phyloP scores from a whole-genome alignment of 1,140 invertebrate species.

The Drosophila dunni region DNA sequence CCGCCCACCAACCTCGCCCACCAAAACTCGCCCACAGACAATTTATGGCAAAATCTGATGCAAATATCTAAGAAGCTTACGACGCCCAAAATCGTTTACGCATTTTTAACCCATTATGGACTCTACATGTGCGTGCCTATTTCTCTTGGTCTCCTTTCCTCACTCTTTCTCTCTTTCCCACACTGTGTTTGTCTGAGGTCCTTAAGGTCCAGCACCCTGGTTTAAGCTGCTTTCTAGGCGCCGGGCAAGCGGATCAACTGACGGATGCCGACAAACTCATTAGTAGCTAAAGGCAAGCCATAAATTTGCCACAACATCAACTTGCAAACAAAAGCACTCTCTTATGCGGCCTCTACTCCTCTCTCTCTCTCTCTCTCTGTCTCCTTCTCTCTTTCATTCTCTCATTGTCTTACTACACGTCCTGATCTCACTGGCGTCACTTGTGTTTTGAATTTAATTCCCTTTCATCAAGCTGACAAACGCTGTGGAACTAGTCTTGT shows the following conservation, averaged over 20 bases:
- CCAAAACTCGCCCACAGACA: constrained; percentile 33
- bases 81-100: constrained; percentile 76
- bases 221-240: constrained; percentile 32
- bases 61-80: constrained; percentile 79
- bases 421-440: constrained; percentile 7
- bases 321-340: constrained; percentile 41
- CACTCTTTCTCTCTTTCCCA: background rate
- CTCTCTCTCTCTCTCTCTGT: background rate
- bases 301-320: constrained; percentile 74
- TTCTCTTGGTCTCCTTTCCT: background rate
- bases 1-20: constrained; percentile 18
- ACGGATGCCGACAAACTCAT: constrained; percentile 81
- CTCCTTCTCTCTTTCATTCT: constrained; percentile 3
- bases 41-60: constrained; percentile 78
- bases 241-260: constrained; percentile 16
- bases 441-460: background rate
- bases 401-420: constrained; percentile 14
- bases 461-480: constrained; percentile 54
- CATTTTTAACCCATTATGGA: constrained; percentile 79
- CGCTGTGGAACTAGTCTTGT: constrained; percentile 66
- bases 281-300: constrained; percentile 77
- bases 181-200: constrained; percentile 6
- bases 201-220: constrained; percentile 29
- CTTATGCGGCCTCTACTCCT: constrained; percentile 1
- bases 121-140: background rate